phyloP scores from a whole-genome alignment of 2,113 vertebrate genomes.

The Toxotes jaculatrix region DNA sequence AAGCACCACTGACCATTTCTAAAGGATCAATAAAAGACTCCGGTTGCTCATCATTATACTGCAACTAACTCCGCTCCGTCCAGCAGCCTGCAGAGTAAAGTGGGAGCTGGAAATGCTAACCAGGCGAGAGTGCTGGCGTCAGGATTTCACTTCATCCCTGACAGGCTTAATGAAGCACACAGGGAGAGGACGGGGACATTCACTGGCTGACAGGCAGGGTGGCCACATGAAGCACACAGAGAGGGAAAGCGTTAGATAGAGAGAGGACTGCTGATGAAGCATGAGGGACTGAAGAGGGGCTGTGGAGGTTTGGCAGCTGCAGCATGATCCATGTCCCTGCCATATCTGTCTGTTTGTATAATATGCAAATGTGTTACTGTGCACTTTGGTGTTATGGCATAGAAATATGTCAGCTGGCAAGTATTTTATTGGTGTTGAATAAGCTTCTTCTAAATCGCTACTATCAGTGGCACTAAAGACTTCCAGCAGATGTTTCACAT shows the following conservation, averaged over 20 bases:
- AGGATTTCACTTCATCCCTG: conserved; percentile 69
- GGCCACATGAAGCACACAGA: conserved; percentile 32
- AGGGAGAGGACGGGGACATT: conserved; percentile 57
- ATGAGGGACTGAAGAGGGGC: conserved; percentile 46
- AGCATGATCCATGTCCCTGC: conserved; percentile 52
- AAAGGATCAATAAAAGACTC: conserved; percentile 30
- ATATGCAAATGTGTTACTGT: conserved; percentile 27
- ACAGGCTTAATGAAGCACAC: conserved; percentile 71
- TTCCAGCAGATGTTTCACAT: too few species aligned
- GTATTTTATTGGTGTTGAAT: conserved; percentile 1
- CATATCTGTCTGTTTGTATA: conserved; percentile 45
- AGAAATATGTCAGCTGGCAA: not conserved
- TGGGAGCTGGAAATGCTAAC: conserved; percentile 52
- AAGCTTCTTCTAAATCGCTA: not conserved
- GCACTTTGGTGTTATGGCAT: conserved; percentile 1
- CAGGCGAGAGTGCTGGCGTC: conserved; percentile 67
- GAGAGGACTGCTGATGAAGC: conserved; percentile 69
- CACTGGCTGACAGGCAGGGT: conserved; percentile 64
- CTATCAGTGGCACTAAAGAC: too few species aligned
- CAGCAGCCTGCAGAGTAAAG: conserved; percentile 31
- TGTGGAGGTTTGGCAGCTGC: conserved; percentile 56
- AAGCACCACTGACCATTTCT: conserved; percentile 9
- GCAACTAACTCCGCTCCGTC: conserved; percentile 16
- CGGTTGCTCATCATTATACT: not conserved
- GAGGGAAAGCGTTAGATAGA: conserved; percentile 9